phyloP scores from a whole-genome alignment of 1,140 invertebrate species.

The Tetramorium simillimum region DNA sequence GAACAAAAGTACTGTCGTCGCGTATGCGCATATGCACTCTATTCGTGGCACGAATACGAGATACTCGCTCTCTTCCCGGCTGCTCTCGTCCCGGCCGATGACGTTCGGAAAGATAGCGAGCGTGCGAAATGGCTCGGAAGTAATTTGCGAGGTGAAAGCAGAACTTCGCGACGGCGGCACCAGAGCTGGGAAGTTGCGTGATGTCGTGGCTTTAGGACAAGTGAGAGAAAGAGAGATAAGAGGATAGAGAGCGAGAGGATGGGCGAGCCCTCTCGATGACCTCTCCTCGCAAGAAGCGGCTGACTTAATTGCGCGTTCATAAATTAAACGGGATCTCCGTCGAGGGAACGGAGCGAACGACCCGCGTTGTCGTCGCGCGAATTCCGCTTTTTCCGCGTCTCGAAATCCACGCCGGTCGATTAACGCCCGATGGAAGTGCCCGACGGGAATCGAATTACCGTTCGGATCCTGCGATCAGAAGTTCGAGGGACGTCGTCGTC shows the following conservation, averaged over 20 bases:
- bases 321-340: conserved; percentile 47
- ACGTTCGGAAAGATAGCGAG: conserved; percentile 64
- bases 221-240: neutral
- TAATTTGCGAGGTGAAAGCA: conserved; percentile 70
- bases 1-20: neutral
- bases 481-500: conserved; percentile 25
- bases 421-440: conserved; percentile 47
- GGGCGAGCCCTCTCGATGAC: conserved; percentile 17
- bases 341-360: neutral
- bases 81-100: conserved; percentile 32
- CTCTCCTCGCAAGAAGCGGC: conserved; percentile 37
- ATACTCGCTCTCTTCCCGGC: neutral
- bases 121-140: conserved; percentile 66
- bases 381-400: conserved; percentile 58
- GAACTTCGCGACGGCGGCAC: conserved; percentile 17
- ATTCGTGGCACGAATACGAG: neutral
- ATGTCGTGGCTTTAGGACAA: conserved; percentile 23
- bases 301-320: conserved; percentile 67
- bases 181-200: conserved; percentile 29
- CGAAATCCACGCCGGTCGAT: conserved; percentile 46
- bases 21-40: conserved; percentile 3
- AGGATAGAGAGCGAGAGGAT: neutral
- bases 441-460: conserved; percentile 45
- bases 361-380: conserved; percentile 8
- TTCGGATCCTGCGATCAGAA: conserved; percentile 42